These are phyloP conservation scores for Cardiocondyla obscurior DNA, from an alignment of 1,140 invertebrate species.

Conservation along the genomic window DNA sequence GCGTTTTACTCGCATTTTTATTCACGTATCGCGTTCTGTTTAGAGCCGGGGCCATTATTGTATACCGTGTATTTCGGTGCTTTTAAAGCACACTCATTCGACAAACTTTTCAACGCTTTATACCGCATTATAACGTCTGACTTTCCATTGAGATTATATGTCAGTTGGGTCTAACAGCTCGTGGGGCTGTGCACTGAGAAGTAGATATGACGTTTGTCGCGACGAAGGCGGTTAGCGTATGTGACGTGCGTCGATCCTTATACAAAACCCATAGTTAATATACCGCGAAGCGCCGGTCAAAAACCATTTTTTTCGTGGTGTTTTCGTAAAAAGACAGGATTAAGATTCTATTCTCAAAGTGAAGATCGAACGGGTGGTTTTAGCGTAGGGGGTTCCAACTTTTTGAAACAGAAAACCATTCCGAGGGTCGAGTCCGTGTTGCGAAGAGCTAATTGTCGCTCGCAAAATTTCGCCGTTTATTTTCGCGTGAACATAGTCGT, in stretches of 20 bases:
- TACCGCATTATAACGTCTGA: background rate
- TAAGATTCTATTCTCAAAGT: background rate
- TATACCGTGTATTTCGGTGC: background rate
- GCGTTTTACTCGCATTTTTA: background rate
- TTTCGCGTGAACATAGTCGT: constrained; percentile 53
- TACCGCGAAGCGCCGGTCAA: too few relatives aligned
- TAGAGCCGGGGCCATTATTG: background rate
- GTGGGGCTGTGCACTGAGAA: background rate
- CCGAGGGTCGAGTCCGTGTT: background rate
- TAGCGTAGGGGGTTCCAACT: background rate
- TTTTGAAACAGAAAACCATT: background rate
- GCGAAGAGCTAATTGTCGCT: background rate
- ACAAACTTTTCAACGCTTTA: constrained; percentile 22
- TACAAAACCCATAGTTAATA: too few relatives aligned
- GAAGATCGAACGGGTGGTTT: background rate
- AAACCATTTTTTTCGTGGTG: background rate
- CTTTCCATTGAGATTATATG: constrained; percentile 15
- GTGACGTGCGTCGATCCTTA: too few relatives aligned
- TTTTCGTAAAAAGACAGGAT: background rate
- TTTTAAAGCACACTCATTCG: background rate
- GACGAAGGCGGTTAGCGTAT: too few relatives aligned
- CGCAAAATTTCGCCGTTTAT: background rate
- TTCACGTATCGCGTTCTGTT: background rate
- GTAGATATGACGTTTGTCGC: too few relatives aligned
- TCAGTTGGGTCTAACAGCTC: constrained; percentile 2